Evolutionary conservation across 2,113 vertebrate genomes (phyloP).

Genomic region (Hoplias malabaricus): DNA sequence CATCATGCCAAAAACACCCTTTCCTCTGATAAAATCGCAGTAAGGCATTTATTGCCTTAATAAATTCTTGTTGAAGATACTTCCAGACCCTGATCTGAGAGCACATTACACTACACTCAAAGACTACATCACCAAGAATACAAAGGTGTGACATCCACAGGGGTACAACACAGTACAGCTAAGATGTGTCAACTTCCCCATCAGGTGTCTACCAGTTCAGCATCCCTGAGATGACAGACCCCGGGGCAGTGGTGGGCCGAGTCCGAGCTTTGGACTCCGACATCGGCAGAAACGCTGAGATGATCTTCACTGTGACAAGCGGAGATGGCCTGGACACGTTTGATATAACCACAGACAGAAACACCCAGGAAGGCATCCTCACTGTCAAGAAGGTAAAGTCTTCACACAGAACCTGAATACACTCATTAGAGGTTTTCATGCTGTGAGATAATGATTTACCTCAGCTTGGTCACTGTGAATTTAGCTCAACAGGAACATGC

Average conservation of each 20-base stretch:
- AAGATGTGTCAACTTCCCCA: not conserved
- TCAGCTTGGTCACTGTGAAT: not conserved
- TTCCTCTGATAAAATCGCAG: no score
- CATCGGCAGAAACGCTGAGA: constrained; percentile 84
- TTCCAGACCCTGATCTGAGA: no score
- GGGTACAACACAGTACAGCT: not conserved
- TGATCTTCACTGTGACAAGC: constrained; percentile 84
- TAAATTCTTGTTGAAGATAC: no score
- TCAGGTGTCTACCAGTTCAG: constrained; percentile 88
- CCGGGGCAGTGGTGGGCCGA: constrained; percentile 77
- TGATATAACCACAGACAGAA: constrained; percentile 81
- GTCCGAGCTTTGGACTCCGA: constrained; percentile 87
- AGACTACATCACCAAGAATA: no score
- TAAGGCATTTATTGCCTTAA: no score
- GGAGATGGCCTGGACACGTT: constrained; percentile 89
- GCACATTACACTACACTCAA: no score
- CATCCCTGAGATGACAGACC: constrained; percentile 76
- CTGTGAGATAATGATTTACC: constrained; percentile 29
- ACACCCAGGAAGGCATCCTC: constrained; percentile 89
- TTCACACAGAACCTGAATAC: not conserved
- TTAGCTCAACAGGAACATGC: not conserved
- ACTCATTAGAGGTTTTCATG: constrained; percentile 21
- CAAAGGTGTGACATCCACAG: no score
- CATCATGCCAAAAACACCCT: no score
- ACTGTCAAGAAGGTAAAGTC: constrained; percentile 84